Conservation (phyloP, 2,797 vertebrate species). For the Astyanax mexicanus region DNA sequence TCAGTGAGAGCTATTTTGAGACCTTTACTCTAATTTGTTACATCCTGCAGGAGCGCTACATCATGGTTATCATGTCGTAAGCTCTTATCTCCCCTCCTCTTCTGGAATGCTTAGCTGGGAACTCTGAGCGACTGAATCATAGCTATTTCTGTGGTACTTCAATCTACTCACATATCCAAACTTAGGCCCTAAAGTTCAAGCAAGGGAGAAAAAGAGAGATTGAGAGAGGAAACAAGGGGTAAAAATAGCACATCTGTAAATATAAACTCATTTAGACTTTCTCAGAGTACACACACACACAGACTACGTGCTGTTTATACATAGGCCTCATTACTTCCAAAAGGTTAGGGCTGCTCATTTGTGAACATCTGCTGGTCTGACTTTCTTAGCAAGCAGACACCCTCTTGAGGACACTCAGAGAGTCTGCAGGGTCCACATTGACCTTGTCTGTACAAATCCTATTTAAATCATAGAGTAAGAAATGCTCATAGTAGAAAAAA, state of each 20-base stretch:
- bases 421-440: no score
- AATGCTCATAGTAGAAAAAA: no score
- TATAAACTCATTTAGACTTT: slow-evolving; percentile 21
- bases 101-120: slow-evolving; percentile 15
- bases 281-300: not conserved
- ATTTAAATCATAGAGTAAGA: not conserved
- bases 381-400: not conserved
- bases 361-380: not conserved
- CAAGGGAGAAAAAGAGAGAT: no score
- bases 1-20: slow-evolving; percentile 26
- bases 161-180: slow-evolving; percentile 12
- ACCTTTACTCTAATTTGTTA: not conserved
- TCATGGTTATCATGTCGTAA: not conserved
- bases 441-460: no score
- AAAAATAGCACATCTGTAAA: slow-evolving; percentile 23
- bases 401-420: slow-evolving; percentile 4
- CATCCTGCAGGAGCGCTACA: not conserved
- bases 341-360: no score
- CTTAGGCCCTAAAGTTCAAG: not conserved
- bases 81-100: not conserved
- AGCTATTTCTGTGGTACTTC: slow-evolving; percentile 14
- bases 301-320: not conserved
- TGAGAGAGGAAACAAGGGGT: not conserved
- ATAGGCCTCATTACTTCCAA: not conserved
- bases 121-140: slow-evolving; percentile 29